Evolutionary conservation across 2,113 vertebrate genomes (phyloP).

Genomic region (Ceuthmochares aereus): DNA sequence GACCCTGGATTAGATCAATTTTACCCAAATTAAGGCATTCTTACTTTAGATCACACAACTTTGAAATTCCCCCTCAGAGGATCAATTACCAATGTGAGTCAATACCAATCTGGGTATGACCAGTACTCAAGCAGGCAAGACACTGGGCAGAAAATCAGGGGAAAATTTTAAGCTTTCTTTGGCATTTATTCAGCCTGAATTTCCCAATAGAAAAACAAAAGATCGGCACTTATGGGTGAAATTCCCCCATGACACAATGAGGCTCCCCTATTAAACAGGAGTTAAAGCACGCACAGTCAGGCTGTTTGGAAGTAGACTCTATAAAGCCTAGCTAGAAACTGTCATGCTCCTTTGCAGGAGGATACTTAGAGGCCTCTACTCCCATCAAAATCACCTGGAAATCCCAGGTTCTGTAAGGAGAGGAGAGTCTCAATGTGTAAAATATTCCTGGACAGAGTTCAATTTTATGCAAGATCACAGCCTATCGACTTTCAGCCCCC

Average conservation of each 20-base stretch:
- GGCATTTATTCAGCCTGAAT: conserved; percentile 23
- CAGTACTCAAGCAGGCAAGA: not conserved
- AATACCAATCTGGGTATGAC: not conserved
- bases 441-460: not conserved
- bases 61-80: not conserved
- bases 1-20: not conserved
- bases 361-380: not conserved
- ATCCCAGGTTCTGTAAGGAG: not conserved
- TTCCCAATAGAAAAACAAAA: conserved; percentile 40
- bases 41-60: not conserved
- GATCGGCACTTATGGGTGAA: not conserved
- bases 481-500: not conserved
- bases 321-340: not conserved
- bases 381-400: conserved; percentile 6
- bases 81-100: not conserved
- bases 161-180: not conserved
- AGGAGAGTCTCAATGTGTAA: not conserved
- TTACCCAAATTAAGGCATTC: conserved; percentile 26
- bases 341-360: not conserved
- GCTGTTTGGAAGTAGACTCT: not conserved
- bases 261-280: not conserved
- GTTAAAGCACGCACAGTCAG: not conserved
- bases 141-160: conserved; percentile 21
- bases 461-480: not conserved
- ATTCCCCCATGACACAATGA: conserved; percentile 1